Conservation (phyloP, 2,797 vertebrate species). For the Somateria mollissima region DNA sequence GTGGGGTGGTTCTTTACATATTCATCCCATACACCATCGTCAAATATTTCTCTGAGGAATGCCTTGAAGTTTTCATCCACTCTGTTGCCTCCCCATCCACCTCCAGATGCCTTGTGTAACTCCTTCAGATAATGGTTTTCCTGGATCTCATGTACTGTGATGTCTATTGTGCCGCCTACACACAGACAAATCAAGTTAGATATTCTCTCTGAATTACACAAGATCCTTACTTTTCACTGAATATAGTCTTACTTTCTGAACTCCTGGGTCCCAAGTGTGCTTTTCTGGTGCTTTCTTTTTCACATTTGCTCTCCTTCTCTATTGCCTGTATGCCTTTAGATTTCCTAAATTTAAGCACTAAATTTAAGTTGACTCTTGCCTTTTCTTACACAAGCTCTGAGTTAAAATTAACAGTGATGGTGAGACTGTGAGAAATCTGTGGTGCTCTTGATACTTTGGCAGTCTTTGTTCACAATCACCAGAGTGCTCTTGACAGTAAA, state of each 20-base stretch:
- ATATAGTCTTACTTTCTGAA: not conserved
- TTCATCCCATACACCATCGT: not conserved
- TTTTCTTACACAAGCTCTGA: not conserved
- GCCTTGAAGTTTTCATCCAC: conserved; percentile 44
- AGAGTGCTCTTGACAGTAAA: not conserved
- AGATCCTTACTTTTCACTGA: not conserved
- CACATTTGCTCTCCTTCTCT: not conserved
- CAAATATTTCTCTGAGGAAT: conserved; percentile 49
- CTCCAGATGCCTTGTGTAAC: conserved; percentile 56
- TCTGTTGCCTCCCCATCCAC: conserved; percentile 57
- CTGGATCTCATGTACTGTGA: conserved; percentile 59
- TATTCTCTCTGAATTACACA: not conserved
- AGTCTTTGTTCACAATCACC: not conserved
- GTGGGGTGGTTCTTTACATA: conserved; percentile 6
- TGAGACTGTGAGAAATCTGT: not conserved
- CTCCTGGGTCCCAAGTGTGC: not conserved
- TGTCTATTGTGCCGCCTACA: conserved; percentile 59
- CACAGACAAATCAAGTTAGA: not conserved
- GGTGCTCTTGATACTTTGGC: not conserved
- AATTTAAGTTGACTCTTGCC: not conserved
- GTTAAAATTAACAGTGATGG: not conserved
- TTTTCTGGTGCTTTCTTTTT: not conserved
- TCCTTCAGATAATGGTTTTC: conserved; percentile 46
- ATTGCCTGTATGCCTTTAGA: not conserved
- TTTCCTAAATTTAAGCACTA: not conserved